phyloP scores from a whole-genome alignment of 2,888 invertebrate species.

The Drosophila recens region DNA sequence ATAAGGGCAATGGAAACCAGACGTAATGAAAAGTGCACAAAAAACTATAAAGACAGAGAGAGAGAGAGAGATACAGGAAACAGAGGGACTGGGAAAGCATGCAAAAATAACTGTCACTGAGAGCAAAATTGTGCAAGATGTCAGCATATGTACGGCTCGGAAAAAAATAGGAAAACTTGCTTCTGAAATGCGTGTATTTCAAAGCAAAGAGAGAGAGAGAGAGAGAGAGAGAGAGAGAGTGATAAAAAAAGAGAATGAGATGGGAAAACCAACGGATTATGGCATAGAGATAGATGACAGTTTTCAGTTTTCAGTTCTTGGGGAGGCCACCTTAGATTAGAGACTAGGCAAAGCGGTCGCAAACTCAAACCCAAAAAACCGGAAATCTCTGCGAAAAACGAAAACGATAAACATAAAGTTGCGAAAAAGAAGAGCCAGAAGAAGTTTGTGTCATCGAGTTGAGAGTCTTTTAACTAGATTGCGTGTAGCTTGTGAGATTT shows the following conservation, averaged over 20 bases:
- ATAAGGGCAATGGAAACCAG: conserved; percentile 64
- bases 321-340: conserved; percentile 44
- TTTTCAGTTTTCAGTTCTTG: conserved; percentile 35
- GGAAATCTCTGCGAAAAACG: conserved; percentile 19
- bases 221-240: not conserved
- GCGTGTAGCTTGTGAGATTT: conserved; percentile 24
- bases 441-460: conserved; percentile 22
- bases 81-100: conserved; percentile 4
- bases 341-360: conserved; percentile 14
- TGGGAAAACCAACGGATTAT: conserved; percentile 55
- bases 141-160: conserved; percentile 24
- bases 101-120: conserved; percentile 37
- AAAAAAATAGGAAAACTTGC: conserved; percentile 20
- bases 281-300: conserved; percentile 62
- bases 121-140: conserved; percentile 25
- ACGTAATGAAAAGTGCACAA: conserved; percentile 56
- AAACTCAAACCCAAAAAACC: conserved; percentile 8
- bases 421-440: not conserved
- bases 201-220: conserved; percentile 10
- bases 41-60: conserved; percentile 21
- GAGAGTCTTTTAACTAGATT: conserved; percentile 41
- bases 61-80: conserved; percentile 29
- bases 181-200: conserved; percentile 41
- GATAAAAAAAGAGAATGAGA: not conserved
- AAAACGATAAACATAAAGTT: conserved; percentile 16